phyloP scores from a whole-genome alignment of 2,113 vertebrate species.

The Calypte anna region DNA sequence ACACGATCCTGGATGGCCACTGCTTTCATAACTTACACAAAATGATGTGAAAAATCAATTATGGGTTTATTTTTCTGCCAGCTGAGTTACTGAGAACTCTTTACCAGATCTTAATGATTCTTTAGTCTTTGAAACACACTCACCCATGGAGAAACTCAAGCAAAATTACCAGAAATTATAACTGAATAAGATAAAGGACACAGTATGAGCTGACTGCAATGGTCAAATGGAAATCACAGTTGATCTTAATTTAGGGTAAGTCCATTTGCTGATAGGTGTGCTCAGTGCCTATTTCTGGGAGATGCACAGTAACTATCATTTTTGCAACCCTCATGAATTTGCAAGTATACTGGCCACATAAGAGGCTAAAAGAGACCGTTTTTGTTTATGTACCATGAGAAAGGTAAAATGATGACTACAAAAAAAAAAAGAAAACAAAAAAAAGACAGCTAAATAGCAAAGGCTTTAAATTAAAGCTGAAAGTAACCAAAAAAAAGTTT shows the following conservation, averaged over 20 bases:
- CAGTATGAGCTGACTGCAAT: not conserved
- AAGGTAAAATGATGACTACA: not conserved
- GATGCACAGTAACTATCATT: not conserved
- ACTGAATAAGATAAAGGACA: not conserved
- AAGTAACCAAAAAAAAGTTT: not conserved
- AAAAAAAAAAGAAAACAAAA: not conserved
- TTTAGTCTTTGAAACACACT: not conserved
- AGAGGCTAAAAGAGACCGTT: fast-evolving
- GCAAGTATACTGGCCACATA: not conserved
- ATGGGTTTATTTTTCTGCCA: not conserved
- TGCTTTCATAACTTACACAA: not conserved
- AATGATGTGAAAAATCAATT: not conserved
- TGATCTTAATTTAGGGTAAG: not conserved
- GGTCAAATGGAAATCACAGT: not conserved
- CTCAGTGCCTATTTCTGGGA: not conserved
- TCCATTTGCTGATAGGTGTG: not conserved
- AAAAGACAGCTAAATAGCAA: not conserved
- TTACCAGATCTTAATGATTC: not conserved
- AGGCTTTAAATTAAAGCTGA: not conserved
- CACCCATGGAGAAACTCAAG: not conserved
- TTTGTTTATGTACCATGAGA: not conserved
- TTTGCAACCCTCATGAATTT: not conserved
- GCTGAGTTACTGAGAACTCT: not conserved
- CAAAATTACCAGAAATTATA: not conserved
- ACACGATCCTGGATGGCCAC: not conserved